Evolutionary conservation across 2,797 vertebrate species (phyloP), one percentile per base, ranked within the genome.

Genomic region (Sebastiscus albofasciatus): DNA sequence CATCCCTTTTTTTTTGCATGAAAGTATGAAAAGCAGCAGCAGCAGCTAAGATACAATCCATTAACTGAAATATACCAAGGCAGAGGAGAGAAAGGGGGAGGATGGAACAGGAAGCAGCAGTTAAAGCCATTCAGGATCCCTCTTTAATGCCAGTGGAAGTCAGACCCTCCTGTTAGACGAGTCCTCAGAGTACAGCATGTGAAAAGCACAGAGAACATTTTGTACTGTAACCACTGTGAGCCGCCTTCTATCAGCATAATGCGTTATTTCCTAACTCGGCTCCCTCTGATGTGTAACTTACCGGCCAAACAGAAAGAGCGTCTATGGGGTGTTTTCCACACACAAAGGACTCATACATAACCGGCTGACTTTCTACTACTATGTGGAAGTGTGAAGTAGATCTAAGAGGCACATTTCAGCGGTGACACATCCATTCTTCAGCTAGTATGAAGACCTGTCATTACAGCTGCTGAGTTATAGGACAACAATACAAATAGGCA

Each of bases 181-280:
- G 60, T 71, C 59, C 71, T 84, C 59, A 39, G 77, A 85, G 79
- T 36, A 75, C 77, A 70, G 64, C 24, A 22, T 72, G 60, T 80
- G 77, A 85, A 75, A 80, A 71, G 80, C 65, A 77, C 66, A 12
- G 6, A 46, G 84, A 72, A 87, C 82, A 86, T 80, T 76, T 86
- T 79, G 87, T 81, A 54, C 85, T 24, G 22, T 65, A 79, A 29
- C 69, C 11, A 12, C 56, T 56, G 64, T 20, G 67, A 87, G 84
- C 60, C 59, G 69, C 31, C 61, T 69, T 80, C 64, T 68, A 78
- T 86, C 83, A 84, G 34, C 67, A 76, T 83, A 72, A 78, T 76
- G 72, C 69, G 49, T 74, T 31, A 78, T 82, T 80, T 80, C 71
- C 71, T 24, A 46, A 77, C 68, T 42, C 8, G 12, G 34, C 64